Percentiles rank a stretch among this genome's conserved stretches.
phyloP scores from a whole-genome alignment of 2,113 vertebrate genomes.

The Entelurus aequoreus region DNA sequence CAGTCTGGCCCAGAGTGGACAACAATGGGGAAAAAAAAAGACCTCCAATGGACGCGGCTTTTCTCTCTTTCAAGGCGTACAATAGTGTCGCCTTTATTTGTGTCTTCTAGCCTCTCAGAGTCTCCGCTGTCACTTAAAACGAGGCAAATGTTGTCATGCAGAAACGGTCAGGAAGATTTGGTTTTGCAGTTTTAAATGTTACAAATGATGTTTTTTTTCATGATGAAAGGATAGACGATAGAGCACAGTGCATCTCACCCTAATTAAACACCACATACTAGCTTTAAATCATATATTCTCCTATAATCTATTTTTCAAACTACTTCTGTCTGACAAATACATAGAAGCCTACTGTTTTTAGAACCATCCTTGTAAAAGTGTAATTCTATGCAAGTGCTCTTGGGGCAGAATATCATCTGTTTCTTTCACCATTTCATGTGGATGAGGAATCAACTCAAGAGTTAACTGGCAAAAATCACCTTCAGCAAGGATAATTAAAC shows the following conservation, averaged over 20 bases:
- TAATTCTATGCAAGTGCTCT: slow-evolving; percentile 38
- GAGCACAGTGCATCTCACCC: neutral
- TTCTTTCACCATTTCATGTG: slow-evolving; percentile 8
- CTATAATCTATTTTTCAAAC: too few species aligned
- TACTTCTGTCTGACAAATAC: slow-evolving; percentile 20
- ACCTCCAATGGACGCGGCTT: slow-evolving; percentile 44
- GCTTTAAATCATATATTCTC: slow-evolving; percentile 7
- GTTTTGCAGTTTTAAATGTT: slow-evolving; percentile 9
- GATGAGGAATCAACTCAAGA: slow-evolving; percentile 36
- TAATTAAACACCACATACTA: slow-evolving; percentile 6
- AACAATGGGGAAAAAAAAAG: slow-evolving; percentile 45
- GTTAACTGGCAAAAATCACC: slow-evolving; percentile 13
- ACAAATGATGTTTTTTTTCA: slow-evolving; percentile 23
- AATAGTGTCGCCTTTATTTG: slow-evolving; percentile 22
- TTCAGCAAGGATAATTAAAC: slow-evolving; percentile 34
- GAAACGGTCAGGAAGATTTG: neutral
- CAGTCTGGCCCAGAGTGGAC: slow-evolving; percentile 53
- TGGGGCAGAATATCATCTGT: slow-evolving; percentile 17
- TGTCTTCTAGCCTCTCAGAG: slow-evolving; percentile 13
- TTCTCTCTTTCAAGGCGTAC: slow-evolving; percentile 38
- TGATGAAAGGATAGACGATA: slow-evolving; percentile 15
- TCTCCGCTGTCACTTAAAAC: slow-evolving; percentile 16
- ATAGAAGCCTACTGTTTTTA: slow-evolving; percentile 54
- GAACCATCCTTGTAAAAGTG: slow-evolving; percentile 47
- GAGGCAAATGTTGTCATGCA: neutral